These are phyloP conservation scores for Megaleporinus macrocephalus DNA, from an alignment of 2,113 vertebrate genomes.

Conservation along the genomic window DNA sequence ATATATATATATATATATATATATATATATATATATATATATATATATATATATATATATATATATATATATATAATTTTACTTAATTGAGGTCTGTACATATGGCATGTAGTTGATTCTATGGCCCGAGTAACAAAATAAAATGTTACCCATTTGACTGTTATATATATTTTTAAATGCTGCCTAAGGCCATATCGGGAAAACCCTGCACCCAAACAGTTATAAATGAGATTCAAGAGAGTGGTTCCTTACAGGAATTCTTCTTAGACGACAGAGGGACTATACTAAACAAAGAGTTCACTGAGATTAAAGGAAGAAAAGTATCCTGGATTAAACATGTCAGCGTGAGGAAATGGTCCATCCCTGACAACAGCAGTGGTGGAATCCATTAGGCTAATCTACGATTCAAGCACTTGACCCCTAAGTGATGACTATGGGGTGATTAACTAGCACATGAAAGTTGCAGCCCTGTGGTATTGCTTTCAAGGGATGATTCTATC, in stretches of 20 bases:
- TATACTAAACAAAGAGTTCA: background rate
- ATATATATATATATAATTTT: too few species aligned
- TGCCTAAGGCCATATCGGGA: too few species aligned
- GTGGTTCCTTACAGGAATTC: background rate
- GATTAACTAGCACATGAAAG: conserved; percentile 15
- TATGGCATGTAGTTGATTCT: too few species aligned
- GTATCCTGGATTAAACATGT: background rate
- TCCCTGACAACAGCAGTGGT: background rate
- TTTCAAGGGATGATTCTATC: background rate
- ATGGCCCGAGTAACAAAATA: too few species aligned
- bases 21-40: too few species aligned
- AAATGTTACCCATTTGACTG: too few species aligned
- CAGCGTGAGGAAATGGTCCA: background rate
- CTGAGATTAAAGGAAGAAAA: background rate
- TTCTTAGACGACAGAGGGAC: background rate
- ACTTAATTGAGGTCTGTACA: too few species aligned
- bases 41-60: too few species aligned
- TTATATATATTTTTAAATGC: too few species aligned
- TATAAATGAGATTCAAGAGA: background rate
- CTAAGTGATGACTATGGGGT: background rate
- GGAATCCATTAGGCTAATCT: background rate
- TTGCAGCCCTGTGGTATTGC: background rate
- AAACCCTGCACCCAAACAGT: too few species aligned
- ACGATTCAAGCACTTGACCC: background rate
- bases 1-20: too few species aligned